A percentile compares a stretch with the other conserved stretches of the same genome.
phyloP scores from a whole-genome alignment of 2,797 vertebrate species.

The Takifugu ocellatus region DNA sequence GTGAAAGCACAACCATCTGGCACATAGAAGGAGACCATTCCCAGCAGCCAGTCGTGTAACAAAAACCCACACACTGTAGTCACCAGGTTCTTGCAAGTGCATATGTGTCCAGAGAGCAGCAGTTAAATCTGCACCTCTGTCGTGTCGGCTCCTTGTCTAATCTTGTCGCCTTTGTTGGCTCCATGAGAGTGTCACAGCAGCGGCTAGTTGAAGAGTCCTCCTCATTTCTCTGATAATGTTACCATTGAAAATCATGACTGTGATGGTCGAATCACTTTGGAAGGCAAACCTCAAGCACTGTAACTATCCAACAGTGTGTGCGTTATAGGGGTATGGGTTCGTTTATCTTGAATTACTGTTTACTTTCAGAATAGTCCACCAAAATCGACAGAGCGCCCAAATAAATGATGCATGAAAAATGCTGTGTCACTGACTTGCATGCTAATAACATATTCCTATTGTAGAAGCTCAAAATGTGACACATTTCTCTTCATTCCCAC shows the following conservation, averaged over 20 bases:
- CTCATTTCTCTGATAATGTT: slow-evolving; percentile 52
- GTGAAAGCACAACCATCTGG: too few species aligned
- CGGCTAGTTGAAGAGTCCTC: slow-evolving; percentile 64
- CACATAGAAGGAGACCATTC: slow-evolving; percentile 1
- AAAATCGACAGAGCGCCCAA: not conserved
- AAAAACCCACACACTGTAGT: slow-evolving; percentile 12
- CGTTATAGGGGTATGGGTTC: too few species aligned
- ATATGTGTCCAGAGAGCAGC: not conserved
- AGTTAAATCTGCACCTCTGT: slow-evolving; percentile 17
- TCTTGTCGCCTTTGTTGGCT: slow-evolving; percentile 61
- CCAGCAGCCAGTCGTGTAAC: slow-evolving; percentile 5
- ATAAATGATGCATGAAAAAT: not conserved
- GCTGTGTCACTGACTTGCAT: not conserved
- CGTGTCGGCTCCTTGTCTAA: slow-evolving; percentile 58
- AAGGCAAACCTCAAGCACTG: slow-evolving; percentile 18
- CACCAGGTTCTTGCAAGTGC: slow-evolving; percentile 17
- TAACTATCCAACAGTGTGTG: slow-evolving; percentile 7
- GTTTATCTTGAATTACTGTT: too few species aligned
- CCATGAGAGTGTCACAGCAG: slow-evolving; percentile 48
- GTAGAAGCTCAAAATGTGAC: too few species aligned
- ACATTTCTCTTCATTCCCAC: slow-evolving; percentile 19
- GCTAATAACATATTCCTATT: not conserved
- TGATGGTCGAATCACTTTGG: slow-evolving; percentile 34
- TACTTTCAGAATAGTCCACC: not conserved
- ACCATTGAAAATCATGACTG: slow-evolving; percentile 30